Base-by-base conservation (phyloP, 2,797 vertebrate species). In the Pagetopsis macropterus region DNA sequence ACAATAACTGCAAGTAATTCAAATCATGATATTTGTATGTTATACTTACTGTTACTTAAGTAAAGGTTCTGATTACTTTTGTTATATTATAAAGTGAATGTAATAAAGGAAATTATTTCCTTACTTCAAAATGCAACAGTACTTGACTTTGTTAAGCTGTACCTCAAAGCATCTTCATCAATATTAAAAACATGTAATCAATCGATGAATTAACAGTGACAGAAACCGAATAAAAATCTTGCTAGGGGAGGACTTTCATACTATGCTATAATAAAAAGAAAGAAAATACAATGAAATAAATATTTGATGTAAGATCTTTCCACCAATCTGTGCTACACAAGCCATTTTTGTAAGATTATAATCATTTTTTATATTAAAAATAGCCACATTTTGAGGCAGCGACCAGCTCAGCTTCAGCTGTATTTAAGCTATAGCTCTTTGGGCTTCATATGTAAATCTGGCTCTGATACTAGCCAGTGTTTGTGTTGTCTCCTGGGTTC, bases 101-200 rank as follows among this genome's bases (percentile, higher is more conserved):
- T 21, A 51, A 50, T 17, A 33, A 63, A 50, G 4, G 3, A 13
- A 1, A 46, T 37, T 48, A 54, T 55, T 52, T 12, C 16, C 17
- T 1, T 23, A 52, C 5, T 33, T 56, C 3, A 46, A 57, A 21
- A 50, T 15, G 31, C 16, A 14, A 31, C 7, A 13, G 15, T 37
- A 63, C 21, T 23, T 56, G 2, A 49, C 3, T 9, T 43, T 16
- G 8, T 55, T 31, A 56, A 27, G 51, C 8, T 54, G 44, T 19
- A 44, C 19, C 41, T 50, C 12, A 19, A 1, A 37, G 51, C 11
- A 58, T 50, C 44, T 15, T 55, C 3, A 61, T 55, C 31, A 70
- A 50, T n/a, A 55, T 65, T 44, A 40, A 48, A 56, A 64, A 33
- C 3, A 48, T 43, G 17, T 63, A 10, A 57, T 68, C 5, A 9